A percentile compares a stretch with the other conserved stretches of the same genome.
Conservation (phyloP, 2,888 invertebrate species). For the Parascotia fuliginaria region DNA sequence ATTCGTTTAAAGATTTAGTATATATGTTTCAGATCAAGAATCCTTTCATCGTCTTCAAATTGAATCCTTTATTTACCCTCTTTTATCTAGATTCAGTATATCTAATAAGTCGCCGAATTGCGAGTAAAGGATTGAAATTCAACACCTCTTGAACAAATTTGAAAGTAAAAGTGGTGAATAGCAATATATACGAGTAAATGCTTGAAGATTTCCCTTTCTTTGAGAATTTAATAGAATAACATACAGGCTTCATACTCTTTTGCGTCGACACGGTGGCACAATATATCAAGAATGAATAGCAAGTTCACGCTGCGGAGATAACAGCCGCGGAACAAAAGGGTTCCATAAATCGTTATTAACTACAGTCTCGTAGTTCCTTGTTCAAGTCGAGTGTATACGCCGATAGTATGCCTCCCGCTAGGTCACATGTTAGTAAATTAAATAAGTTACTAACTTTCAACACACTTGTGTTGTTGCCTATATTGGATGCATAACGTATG, state of each 20-base stretch:
- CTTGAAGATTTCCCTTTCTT: not conserved
- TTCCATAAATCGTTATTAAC: conserved; percentile 83
- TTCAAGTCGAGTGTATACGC: conserved; percentile 60
- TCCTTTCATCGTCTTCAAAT: too few species aligned
- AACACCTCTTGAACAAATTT: too few species aligned
- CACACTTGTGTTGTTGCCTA: not conserved
- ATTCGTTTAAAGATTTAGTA: too few species aligned
- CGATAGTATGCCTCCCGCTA: conserved; percentile 41
- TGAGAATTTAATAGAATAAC: conserved; percentile 43
- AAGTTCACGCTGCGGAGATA: conserved; percentile 72
- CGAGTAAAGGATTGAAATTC: too few species aligned
- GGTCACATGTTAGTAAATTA: conserved; percentile 32
- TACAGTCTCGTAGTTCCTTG: conserved; percentile 69
- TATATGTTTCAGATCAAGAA: too few species aligned
- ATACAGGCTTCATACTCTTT: conserved; percentile 58
- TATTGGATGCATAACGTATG: conserved; percentile 4
- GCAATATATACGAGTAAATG: too few species aligned
- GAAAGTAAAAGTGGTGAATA: not conserved
- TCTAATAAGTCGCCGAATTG: not conserved
- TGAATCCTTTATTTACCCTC: too few species aligned
- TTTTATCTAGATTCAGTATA: not conserved
- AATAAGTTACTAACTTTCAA: conserved; percentile 32
- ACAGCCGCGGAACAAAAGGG: conserved; percentile 80
- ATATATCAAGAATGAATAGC: conserved; percentile 82
- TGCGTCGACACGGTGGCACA: conserved; percentile 61